Evolutionary conservation across 2,113 vertebrate species (phyloP).

Genomic region (Progne subis): DNA sequence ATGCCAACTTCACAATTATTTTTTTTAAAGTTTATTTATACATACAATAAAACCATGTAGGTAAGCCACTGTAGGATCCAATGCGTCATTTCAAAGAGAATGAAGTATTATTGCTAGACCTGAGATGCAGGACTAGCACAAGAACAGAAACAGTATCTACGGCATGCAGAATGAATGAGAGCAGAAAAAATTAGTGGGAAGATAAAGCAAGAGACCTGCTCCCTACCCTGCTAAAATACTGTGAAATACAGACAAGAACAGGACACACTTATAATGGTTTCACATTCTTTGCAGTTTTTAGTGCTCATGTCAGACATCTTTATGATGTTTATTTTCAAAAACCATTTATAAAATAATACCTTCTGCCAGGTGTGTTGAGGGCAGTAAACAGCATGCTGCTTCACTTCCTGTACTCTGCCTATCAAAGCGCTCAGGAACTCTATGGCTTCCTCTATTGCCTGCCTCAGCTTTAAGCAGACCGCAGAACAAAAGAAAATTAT

Average conservation of each 20-base stretch:
- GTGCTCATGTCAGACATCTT: neutral
- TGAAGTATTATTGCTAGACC: neutral
- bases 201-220: neutral
- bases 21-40: neutral
- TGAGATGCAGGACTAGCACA: neutral
- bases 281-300: neutral
- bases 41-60: neutral
- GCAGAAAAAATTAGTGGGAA: neutral
- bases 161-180: neutral
- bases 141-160: neutral
- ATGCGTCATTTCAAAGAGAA: neutral
- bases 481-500: neutral
- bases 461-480: slow-evolving; percentile 25
- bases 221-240: neutral
- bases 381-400: slow-evolving; percentile 12
- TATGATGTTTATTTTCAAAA: neutral
- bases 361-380: slow-evolving; percentile 2
- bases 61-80: neutral
- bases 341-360: neutral
- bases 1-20: neutral
- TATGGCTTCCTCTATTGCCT: slow-evolving; percentile 68
- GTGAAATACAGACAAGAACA: neutral
- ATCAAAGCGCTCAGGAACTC: slow-evolving; percentile 56
- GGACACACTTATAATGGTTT: neutral
- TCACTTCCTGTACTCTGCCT: slow-evolving; percentile 46